A percentile compares a stretch with the other conserved stretches of the same genome.
phyloP scores from a whole-genome alignment of 1,140 invertebrate genomes.

The Globodera rostochiensis region DNA sequence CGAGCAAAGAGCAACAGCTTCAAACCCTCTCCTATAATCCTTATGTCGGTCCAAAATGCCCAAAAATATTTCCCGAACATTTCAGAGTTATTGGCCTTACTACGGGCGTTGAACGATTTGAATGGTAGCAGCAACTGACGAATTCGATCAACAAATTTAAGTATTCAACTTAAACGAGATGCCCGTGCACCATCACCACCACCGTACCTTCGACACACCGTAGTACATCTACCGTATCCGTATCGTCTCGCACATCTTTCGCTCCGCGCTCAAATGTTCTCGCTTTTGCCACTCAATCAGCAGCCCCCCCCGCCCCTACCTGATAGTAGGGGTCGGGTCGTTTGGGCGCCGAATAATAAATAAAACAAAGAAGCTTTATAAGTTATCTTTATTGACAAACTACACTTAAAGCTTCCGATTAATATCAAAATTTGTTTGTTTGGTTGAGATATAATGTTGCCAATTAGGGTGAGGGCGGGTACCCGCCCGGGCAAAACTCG shows the following conservation, averaged over 20 bases:
- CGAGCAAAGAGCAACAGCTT: constrained; percentile 46
- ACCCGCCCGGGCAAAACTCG: no score
- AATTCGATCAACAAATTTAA: no score
- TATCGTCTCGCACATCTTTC: not conserved
- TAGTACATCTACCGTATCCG: not conserved
- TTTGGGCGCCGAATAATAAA: no score
- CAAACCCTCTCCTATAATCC: constrained; percentile 37
- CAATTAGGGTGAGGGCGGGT: no score
- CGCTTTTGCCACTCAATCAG: constrained; percentile 5
- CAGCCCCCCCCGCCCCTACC: not conserved
- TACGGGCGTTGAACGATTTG: constrained; percentile 24
- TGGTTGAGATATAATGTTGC: no score
- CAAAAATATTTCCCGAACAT: not conserved
- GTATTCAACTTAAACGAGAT: no score
- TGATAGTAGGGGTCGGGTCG: no score
- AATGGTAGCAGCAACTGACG: no score
- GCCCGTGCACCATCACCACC: not conserved
- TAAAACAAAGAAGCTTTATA: no score
- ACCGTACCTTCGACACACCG: not conserved
- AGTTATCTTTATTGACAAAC: no score
- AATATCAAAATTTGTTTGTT: no score
- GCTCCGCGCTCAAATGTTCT: not conserved
- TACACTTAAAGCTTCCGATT: no score
- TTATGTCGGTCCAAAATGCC: constrained; percentile 7
- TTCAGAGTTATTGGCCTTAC: constrained; percentile 41